Evolutionary conservation across 2,888 invertebrate species (phyloP).

Genomic region (Drosophila fungiperda): DNA sequence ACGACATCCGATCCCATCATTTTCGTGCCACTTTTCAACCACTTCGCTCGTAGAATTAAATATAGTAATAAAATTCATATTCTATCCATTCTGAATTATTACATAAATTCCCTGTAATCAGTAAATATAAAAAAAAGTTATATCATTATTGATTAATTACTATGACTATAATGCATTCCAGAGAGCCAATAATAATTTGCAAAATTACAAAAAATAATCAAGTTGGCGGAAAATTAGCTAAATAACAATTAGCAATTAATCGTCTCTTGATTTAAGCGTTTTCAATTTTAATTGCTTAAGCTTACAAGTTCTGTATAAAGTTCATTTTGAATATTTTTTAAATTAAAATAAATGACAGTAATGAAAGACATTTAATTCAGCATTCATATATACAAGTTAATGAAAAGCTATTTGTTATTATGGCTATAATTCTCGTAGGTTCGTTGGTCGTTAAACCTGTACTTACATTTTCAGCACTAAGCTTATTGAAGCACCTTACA

Average conservation of each 20-base stretch:
- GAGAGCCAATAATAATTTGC: background rate
- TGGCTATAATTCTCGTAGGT: no score
- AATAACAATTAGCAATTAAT: background rate
- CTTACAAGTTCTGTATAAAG: background rate
- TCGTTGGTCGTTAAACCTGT: background rate
- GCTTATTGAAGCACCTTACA: background rate
- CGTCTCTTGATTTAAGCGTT: background rate
- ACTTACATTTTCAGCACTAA: background rate
- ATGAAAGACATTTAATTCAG: background rate
- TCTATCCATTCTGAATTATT: background rate
- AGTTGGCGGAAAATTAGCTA: background rate
- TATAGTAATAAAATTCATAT: background rate
- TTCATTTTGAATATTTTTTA: background rate
- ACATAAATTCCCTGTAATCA: background rate
- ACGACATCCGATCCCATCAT: constrained; percentile 29
- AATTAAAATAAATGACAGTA: background rate
- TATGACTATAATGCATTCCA: background rate
- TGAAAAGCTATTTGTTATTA: background rate
- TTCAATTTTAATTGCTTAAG: background rate
- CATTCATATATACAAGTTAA: background rate
- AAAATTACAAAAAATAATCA: background rate
- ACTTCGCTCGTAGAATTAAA: background rate
- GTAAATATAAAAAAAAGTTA: background rate
- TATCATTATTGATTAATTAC: background rate
- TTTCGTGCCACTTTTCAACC: constrained; percentile 30